Evolutionary conservation across 2,113 vertebrate genomes (phyloP).

Genomic region (Macrotus californicus): DNA sequence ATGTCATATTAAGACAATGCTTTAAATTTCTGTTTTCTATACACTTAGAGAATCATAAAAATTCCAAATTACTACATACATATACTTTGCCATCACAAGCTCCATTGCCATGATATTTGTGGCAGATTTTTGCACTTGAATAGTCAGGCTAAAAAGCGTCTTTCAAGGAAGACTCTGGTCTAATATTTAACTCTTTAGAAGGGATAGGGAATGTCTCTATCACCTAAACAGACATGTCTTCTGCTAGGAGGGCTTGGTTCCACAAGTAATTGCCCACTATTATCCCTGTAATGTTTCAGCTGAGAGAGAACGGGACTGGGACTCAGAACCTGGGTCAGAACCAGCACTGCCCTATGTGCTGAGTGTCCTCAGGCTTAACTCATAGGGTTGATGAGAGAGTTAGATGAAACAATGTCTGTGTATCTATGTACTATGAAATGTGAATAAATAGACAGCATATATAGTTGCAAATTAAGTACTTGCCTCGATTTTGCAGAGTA

Average conservation of each 20-base stretch:
- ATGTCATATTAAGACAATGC: neutral
- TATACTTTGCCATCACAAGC: neutral
- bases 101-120: neutral
- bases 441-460: neutral
- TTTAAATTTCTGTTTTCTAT: neutral
- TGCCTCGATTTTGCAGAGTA: neutral
- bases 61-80: neutral
- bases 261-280: neutral
- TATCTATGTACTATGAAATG: neutral
- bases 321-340: neutral
- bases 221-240: neutral
- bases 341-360: neutral
- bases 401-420: neutral
- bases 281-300: neutral
- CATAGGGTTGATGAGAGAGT: neutral
- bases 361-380: neutral
- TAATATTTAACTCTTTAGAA: slow-evolving; percentile 14
- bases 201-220: neutral
- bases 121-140: neutral
- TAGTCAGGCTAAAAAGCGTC: neutral
- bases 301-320: neutral
- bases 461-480: neutral
- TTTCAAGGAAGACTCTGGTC: neutral
- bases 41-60: neutral
- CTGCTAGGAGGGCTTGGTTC: neutral